Conservation (phyloP, 2,113 vertebrate species). For the Pomatorhinus ruficollis region DNA sequence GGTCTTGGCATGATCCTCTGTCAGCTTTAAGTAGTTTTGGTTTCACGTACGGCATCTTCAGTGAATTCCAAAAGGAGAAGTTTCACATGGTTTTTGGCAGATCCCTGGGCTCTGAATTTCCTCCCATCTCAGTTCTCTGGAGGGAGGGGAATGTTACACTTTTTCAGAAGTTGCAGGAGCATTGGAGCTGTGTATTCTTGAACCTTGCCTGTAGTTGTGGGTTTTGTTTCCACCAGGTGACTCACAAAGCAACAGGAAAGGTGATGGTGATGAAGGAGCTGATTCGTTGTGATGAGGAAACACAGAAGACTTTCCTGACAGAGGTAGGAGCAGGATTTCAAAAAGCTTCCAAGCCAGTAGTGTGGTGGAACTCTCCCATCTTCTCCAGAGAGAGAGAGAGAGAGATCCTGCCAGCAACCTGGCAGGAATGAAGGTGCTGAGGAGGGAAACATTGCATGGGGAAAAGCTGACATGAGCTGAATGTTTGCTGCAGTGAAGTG, state of each 20-base stretch:
- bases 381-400: background rate
- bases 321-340: conserved; percentile 79
- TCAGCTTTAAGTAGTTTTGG: background rate
- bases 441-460: background rate
- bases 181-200: background rate
- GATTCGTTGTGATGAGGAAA: conserved; percentile 96
- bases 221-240: conserved; percentile 80
- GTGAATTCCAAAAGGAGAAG: background rate
- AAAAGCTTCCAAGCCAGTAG: background rate
- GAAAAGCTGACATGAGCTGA: background rate
- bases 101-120: background rate
- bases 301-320: conserved; percentile 94
- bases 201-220: background rate
- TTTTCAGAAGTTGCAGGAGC: background rate
- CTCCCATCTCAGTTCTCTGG: background rate
- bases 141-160: background rate
- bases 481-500: conserved; percentile 6
- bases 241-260: conserved; percentile 94
- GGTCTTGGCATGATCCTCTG: background rate
- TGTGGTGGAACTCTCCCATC: background rate
- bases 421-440: background rate
- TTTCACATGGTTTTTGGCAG: background rate
- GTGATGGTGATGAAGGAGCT: conserved; percentile 99
- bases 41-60: background rate
- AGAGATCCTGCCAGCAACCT: background rate